Conservation (phyloP, 92 coral and sea anemone species). For the Blastomussa wellsi region DNA sequence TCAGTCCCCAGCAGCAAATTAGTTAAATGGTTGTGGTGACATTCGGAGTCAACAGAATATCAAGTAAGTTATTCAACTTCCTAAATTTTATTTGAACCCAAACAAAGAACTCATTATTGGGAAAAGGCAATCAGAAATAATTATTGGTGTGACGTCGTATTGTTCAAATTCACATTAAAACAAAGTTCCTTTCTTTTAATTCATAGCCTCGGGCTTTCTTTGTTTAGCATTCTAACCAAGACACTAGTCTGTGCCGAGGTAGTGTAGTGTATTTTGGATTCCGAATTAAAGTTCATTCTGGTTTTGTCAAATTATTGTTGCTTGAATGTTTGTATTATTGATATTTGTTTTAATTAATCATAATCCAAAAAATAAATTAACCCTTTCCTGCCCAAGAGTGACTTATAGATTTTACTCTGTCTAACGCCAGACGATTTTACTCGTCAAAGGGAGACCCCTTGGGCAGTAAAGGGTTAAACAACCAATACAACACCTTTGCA, state of each 20-base stretch:
- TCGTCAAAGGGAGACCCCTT: too few relatives aligned
- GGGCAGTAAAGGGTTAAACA: too few relatives aligned
- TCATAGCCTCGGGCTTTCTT: constrained; percentile 27
- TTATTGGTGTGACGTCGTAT: constrained; percentile 30
- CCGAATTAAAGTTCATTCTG: background rate
- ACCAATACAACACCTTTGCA: background rate
- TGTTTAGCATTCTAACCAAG: constrained; percentile 28
- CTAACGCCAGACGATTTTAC: too few relatives aligned
- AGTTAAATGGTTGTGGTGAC: constrained; percentile 14
- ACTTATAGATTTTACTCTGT: too few relatives aligned
- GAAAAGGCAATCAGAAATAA: constrained; percentile 23
- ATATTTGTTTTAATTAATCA: background rate
- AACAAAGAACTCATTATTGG: constrained; percentile 39
- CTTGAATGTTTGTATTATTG: background rate
- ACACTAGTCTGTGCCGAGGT: background rate
- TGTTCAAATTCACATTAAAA: constrained; percentile 22
- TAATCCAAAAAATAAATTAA: background rate
- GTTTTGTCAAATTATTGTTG: background rate
- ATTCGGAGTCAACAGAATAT: constrained; percentile 14
- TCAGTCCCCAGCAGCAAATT: background rate
- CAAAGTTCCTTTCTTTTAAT: constrained; percentile 3
- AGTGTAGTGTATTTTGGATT: too few relatives aligned
- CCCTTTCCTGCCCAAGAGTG: too few relatives aligned
- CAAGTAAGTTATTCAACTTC: constrained; percentile 31
- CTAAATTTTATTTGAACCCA: constrained; percentile 15